A percentile compares a stretch with the other conserved stretches of the same genome.
These are phyloP conservation scores for Drosophila grimshawi DNA, from an alignment of 1,140 invertebrate genomes.

Conservation along the genomic window DNA sequence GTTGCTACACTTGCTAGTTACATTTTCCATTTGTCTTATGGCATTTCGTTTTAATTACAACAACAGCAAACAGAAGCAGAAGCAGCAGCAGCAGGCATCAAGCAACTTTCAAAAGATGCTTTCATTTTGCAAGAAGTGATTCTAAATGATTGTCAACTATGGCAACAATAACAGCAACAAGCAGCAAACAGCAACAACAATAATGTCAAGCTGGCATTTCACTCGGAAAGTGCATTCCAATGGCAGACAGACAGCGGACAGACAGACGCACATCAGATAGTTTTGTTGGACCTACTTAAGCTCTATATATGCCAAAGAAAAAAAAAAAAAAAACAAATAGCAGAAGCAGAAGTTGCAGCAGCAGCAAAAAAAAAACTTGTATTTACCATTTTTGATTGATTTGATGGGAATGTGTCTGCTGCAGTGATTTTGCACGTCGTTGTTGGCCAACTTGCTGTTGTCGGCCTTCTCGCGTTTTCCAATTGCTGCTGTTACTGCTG, in stretches of 20 bases:
- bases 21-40: slow-evolving; percentile 82
- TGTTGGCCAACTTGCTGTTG: slow-evolving; percentile 42
- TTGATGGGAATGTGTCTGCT: slow-evolving; percentile 80
- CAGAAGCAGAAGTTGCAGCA: slow-evolving; percentile 35
- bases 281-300: slow-evolving; percentile 82
- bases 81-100: slow-evolving; percentile 38
- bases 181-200: slow-evolving; percentile 38
- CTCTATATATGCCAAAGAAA: slow-evolving; percentile 56
- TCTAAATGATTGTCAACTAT: slow-evolving; percentile 83
- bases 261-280: slow-evolving; percentile 57
- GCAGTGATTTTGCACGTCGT: slow-evolving; percentile 45
- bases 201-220: slow-evolving; percentile 78
- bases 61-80: slow-evolving; percentile 52
- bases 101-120: slow-evolving; percentile 82
- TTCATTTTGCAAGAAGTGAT: slow-evolving; percentile 82
- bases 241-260: slow-evolving; percentile 29
- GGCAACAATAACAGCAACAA: slow-evolving; percentile 60
- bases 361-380: slow-evolving; percentile 69
- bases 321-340: slow-evolving; percentile 46
- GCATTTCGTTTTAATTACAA: slow-evolving; percentile 82
- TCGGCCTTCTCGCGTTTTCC: slow-evolving; percentile 52
- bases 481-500: slow-evolving; percentile 18
- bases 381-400: slow-evolving; percentile 83
- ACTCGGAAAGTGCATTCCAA: slow-evolving; percentile 82
- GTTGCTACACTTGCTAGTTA: slow-evolving; percentile 74